Percentiles rank a stretch among this genome's conserved stretches.
These are phyloP conservation scores for Nymphalis io DNA, from an alignment of 1,140 invertebrate genomes.

Conservation along the genomic window DNA sequence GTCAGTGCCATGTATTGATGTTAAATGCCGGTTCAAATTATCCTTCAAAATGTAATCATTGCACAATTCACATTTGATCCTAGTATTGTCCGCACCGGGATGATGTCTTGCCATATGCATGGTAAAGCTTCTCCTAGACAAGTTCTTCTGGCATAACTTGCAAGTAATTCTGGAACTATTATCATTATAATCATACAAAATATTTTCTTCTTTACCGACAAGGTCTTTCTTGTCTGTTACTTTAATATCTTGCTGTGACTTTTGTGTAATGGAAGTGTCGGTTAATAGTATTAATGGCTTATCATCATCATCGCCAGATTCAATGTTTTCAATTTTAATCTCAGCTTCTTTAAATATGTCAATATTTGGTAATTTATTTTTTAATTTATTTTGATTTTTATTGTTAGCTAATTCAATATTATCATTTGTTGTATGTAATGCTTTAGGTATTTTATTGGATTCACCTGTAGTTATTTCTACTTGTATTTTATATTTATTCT, in stretches of 20 bases:
- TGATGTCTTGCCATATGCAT: slow-evolving; percentile 44
- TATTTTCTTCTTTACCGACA: not conserved
- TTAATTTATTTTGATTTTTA: not conserved
- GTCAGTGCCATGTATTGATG: slow-evolving; percentile 36
- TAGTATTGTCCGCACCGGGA: slow-evolving; percentile 43
- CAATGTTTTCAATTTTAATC: not conserved
- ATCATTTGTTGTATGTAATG: not conserved
- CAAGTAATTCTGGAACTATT: slow-evolving; percentile 35
- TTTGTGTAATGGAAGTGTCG: not conserved
- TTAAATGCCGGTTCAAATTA: slow-evolving; percentile 40
- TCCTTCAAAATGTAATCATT: slow-evolving; percentile 37
- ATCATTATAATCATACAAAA: slow-evolving; percentile 14
- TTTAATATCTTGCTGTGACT: not conserved
- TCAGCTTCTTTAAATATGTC: not conserved
- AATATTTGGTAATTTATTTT: not conserved
- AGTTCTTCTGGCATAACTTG: slow-evolving; percentile 45
- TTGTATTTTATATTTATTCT: slow-evolving; percentile 10
- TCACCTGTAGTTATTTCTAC: not conserved
- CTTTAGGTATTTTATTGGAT: not conserved
- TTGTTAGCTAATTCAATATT: not conserved
- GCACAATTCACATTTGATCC: slow-evolving; percentile 47
- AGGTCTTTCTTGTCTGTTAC: not conserved
- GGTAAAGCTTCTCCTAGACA: slow-evolving; percentile 47
- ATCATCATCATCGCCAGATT: not conserved
- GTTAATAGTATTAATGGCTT: not conserved